Percentiles rank a stretch among this genome's conserved stretches.
These are phyloP conservation scores for Heliconius charithonia DNA, from an alignment of 2,888 invertebrate species.

Conservation along the genomic window DNA sequence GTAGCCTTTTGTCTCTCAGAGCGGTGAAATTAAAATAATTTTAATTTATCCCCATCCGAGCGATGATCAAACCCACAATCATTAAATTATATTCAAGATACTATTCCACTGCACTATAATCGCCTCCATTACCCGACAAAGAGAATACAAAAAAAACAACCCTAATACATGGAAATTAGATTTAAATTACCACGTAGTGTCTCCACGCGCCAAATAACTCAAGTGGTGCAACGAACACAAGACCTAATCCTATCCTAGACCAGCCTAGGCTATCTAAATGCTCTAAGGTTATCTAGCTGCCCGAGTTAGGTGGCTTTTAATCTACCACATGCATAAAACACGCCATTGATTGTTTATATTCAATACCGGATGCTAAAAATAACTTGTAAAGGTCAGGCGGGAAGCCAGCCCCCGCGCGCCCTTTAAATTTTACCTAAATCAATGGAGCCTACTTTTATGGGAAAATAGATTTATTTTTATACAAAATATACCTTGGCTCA, in stretches of 20 bases:
- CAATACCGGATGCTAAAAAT: constrained; percentile 70
- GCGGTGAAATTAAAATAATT: not conserved
- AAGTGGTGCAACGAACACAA: constrained; percentile 31
- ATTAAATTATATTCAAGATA: too few relatives aligned
- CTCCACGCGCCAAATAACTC: constrained; percentile 44
- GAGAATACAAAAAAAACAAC: constrained; percentile 1
- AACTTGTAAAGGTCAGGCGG: constrained; percentile 77
- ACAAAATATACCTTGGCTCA: constrained; percentile 60
- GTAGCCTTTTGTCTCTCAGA: not conserved
- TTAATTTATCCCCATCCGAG: not conserved
- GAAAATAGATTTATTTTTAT: constrained; percentile 19
- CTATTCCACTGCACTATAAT: not conserved
- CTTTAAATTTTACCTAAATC: constrained; percentile 56
- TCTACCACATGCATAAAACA: constrained; percentile 55
- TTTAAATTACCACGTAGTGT: constrained; percentile 25
- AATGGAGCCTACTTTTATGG: constrained; percentile 33
- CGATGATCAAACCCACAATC: not conserved
- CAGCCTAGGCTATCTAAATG: constrained; percentile 21
- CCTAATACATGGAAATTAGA: constrained; percentile 33
- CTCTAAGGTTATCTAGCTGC: constrained; percentile 41
- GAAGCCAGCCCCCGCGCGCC: constrained; percentile 67
- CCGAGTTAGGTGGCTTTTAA: constrained; percentile 43
- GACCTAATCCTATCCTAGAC: constrained; percentile 20
- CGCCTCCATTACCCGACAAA: not conserved
- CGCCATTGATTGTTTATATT: constrained; percentile 70